Base-by-base conservation (phyloP, 1,140 invertebrate species). In the Archegozetes longisetosus region DNA sequence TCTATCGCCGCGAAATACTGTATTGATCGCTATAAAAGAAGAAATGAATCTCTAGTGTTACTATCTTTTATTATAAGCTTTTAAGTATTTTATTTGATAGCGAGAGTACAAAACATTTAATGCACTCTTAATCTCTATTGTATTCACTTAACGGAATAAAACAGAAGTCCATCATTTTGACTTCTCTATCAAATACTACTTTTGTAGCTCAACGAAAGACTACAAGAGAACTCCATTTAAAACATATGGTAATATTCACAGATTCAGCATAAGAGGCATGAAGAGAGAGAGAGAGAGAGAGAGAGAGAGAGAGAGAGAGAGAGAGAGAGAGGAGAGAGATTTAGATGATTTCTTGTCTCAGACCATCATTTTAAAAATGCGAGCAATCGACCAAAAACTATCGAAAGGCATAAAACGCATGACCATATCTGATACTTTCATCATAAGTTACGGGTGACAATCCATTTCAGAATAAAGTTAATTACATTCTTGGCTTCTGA, bases 1-100 rank as follows among this genome's bases (percentile, higher is more conserved):
- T 46, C 32, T 73, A 3, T 74, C 72, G 29, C 73, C 72, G 17
- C 68, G 73, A 61, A 73, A 73, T 58, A 70, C 70, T 65, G 67
- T 70, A 14, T 60, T 74, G 32, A 56, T 73, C n/a, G 68, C 70
- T 26, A 63, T 59, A 17, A 71, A 70, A 53, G 49, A 58, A 55
- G 46, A 40, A 20, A 32, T 17, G 12, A 22, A 23, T 26, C 12
- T n/a, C 13, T 53, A 24, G 22, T 51, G n/a, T n/a, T n/a, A n/a
- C n/a, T 29, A 3, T 28, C 9, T 55, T 55, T 20, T 32, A 24
- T 1, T 46, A 40, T 17, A 3, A 20, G 6, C 22, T 25, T 55
- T 6, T 55, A 2, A n/a, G n/a, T 55, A 13, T 55, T 32, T 13
- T 2, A 46, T 55, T 32, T 55, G 17, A 55, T 40, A 9, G 6